These are phyloP conservation scores for Bursaphelenchus mucronatus DNA, from an alignment of 1,140 invertebrate genomes.

Conservation along the genomic window DNA sequence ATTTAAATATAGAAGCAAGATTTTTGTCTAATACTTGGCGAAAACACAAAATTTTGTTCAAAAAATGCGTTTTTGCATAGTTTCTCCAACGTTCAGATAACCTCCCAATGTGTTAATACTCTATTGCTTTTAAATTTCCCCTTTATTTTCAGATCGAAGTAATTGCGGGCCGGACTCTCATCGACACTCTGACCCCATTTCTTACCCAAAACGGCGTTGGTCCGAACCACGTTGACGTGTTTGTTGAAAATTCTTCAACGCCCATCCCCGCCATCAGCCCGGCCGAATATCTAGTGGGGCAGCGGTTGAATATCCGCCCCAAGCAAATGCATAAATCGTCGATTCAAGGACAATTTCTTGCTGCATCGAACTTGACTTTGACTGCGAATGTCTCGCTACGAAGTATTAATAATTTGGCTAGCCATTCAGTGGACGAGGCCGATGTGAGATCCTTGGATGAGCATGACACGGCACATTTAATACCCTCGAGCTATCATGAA, in stretches of 20 bases:
- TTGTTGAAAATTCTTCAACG: constrained; percentile 6
- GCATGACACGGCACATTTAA: background rate
- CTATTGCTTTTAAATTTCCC: too few species aligned
- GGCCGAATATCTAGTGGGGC: constrained; percentile 11
- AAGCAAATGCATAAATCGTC: background rate
- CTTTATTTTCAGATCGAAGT: constrained; percentile 11
- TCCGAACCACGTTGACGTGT: constrained; percentile 9
- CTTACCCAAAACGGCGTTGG: constrained; percentile 17
- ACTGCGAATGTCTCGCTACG: too few species aligned
- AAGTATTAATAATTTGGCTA: too few species aligned
- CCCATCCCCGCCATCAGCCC: constrained; percentile 11
- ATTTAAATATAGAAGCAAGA: too few species aligned
- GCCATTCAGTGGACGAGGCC: constrained; percentile 7
- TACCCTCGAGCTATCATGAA: constrained; percentile 8
- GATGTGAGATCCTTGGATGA: constrained; percentile 1
- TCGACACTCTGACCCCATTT: constrained; percentile 16
- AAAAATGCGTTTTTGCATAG: too few species aligned
- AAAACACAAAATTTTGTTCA: too few species aligned
- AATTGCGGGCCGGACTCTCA: constrained; percentile 4
- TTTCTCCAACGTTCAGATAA: too few species aligned
- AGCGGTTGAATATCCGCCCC: constrained; percentile 3
- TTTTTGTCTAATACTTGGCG: too few species aligned
- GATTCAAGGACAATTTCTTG: too few species aligned
- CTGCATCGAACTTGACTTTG: too few species aligned
- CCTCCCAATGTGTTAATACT: too few species aligned